phyloP scores from a whole-genome alignment of 2,888 invertebrate species.

The Cacoxenus indagator region DNA sequence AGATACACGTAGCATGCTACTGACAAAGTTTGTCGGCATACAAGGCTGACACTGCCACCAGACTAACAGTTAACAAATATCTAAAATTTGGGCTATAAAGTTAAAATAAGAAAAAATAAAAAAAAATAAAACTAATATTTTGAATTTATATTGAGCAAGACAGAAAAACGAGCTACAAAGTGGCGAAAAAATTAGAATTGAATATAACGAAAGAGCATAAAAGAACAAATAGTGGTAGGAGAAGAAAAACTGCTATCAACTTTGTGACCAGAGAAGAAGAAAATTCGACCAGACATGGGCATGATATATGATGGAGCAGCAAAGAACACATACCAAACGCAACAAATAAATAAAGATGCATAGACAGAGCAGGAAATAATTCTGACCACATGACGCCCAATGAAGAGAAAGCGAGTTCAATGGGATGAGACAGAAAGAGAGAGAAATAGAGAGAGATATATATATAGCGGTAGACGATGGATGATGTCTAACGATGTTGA shows the following conservation, averaged over 20 bases:
- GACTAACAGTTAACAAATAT: no score
- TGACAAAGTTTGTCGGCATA: no score
- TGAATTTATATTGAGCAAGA: no score
- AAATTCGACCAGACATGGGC: slow-evolving; percentile 42
- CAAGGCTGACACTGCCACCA: no score
- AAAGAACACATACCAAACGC: slow-evolving; percentile 19
- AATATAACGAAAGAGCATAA: slow-evolving; percentile 26
- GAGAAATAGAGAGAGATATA: background rate
- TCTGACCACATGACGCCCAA: slow-evolving; percentile 47
- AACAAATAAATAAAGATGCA: slow-evolving; percentile 27
- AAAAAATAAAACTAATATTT: slow-evolving; percentile 18
- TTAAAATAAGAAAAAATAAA: background rate
- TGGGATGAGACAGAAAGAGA: background rate
- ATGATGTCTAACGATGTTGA: background rate
- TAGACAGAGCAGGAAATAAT: slow-evolving; percentile 59
- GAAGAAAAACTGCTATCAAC: slow-evolving; percentile 36
- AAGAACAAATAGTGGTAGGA: slow-evolving; percentile 16
- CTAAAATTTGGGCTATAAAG: slow-evolving; percentile 2
- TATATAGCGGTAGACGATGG: background rate
- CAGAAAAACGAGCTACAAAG: slow-evolving; percentile 10
- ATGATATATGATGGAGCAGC: slow-evolving; percentile 58
- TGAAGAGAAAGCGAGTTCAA: background rate
- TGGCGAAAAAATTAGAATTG: slow-evolving; percentile 22
- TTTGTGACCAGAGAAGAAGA: slow-evolving; percentile 38
- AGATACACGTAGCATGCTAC: no score